Base-by-base conservation (phyloP, 2,888 invertebrate genomes). In the Catocala sponsa region DNA sequence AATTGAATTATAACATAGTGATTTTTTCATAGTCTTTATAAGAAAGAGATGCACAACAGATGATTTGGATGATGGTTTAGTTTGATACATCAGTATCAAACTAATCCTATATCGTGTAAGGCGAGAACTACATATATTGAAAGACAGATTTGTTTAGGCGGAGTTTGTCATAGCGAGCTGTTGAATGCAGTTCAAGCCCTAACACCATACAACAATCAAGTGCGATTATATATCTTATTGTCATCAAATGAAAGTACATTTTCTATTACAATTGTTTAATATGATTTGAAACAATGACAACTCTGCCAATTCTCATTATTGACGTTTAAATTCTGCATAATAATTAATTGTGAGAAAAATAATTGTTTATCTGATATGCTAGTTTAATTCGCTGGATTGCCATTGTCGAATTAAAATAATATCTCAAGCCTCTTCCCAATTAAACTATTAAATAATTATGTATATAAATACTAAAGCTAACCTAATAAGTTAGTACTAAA, bases 371-470 rank as follows among this genome's bases (percentile, higher is more conserved):
- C 6, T 54, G 51, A 55, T 59, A 51, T 51, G 59, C 59, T 44
- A 5, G 11, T 12, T 41, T 32, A 25, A 38, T 55, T 56, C 52
- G 42, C 60, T 64, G 68, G 72, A 66, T 55, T 51, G 70, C 44
- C 68, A 55, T 50, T 49, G 61, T 33, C 33, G 12, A 64, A 69
- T 65, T 74, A 72, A 72, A 38, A 70, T 67, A 68, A 66, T 70
- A 70, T 68, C 63, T 62, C 66, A 65, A 79, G 78, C 78, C 77
- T 79, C 78, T 79, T 71, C 74, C 77, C 75, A 73, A 72, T 70
- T 74, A 65, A 72, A 70, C 58, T 70, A 70, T 67, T 69, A 69
- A 77, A 73, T 69, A 72, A 75, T 67, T 59, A 73, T 67, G 47
- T 73, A 78, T 25, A 25, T 75, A 78, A 73, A 78, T 67, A 78